Conservation (phyloP, 2,888 invertebrate genomes). For the Limnephilus rhombicus region DNA sequence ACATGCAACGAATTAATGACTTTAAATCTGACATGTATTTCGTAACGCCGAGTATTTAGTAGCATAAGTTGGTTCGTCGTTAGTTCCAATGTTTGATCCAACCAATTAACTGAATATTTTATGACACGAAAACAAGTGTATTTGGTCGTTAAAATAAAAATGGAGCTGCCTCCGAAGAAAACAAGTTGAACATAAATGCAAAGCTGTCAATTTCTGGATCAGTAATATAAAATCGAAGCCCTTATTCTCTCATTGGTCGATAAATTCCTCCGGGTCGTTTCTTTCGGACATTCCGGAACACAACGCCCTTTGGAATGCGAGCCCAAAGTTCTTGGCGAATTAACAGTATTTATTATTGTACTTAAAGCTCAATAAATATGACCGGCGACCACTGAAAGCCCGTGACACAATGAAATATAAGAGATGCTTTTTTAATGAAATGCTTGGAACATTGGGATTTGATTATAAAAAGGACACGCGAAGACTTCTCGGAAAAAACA, state of each 20-base stretch:
- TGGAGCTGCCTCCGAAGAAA: not conserved
- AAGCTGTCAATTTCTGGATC: constrained; percentile 26
- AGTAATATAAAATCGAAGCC: constrained; percentile 18
- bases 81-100: not conserved
- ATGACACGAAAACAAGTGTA: constrained; percentile 19
- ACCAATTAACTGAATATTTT: constrained; percentile 14
- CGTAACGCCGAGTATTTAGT: not conserved
- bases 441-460: not conserved
- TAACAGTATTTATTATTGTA: constrained; percentile 24
- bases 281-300: constrained; percentile 1
- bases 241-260: not conserved
- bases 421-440: not conserved
- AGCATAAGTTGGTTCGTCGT: not conserved
- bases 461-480: not conserved
- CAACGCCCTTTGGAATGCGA: constrained; percentile 22
- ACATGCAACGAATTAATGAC: not conserved
- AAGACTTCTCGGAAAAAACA: not conserved
- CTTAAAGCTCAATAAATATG: constrained; percentile 26
- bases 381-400: not conserved
- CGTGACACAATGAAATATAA: not conserved
- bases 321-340: not conserved
- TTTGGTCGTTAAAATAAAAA: constrained; percentile 19
- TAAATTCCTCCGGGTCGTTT: constrained; percentile 13
- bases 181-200: not conserved
- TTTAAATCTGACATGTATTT: not conserved